These are phyloP conservation scores for Sprattus sprattus DNA, from an alignment of 2,113 vertebrate genomes.

Conservation along the genomic window DNA sequence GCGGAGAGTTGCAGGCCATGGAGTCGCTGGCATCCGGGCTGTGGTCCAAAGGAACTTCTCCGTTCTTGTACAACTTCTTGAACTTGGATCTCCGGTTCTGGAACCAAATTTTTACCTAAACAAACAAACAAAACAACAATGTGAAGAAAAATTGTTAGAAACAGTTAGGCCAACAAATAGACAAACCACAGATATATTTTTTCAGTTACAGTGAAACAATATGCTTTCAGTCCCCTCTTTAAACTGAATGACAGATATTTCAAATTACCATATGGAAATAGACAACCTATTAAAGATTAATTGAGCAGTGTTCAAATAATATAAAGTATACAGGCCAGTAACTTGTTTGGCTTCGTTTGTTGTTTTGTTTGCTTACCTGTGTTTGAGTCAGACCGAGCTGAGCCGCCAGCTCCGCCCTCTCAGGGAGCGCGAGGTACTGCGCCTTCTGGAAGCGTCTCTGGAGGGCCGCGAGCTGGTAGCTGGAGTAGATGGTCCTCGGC, in stretches of 20 bases:
- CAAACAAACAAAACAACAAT: too few species aligned
- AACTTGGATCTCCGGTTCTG: conserved; percentile 98
- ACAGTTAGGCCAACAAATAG: not conserved
- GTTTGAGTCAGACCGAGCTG: conserved; percentile 97
- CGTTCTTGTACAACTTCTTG: conserved; percentile 98
- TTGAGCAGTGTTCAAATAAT: not conserved
- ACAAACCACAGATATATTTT: not conserved
- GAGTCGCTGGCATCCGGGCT: conserved; percentile 97
- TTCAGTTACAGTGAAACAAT: not conserved
- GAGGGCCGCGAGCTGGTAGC: conserved; percentile 94
- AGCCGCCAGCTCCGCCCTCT: conserved; percentile 92
- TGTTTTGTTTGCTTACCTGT: conserved; percentile 73
- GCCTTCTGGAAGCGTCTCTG: conserved; percentile 97
- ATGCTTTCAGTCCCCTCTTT: not conserved
- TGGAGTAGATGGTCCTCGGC: conserved; percentile 97
- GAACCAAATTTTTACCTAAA: conserved; percentile 98
- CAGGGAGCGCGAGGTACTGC: conserved; percentile 93
- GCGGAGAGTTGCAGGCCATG: conserved; percentile 96
- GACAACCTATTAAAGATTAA: not conserved
- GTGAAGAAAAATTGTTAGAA: not conserved
- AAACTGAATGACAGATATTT: not conserved
- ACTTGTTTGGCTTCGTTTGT: not conserved
- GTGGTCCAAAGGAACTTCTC: conserved; percentile 92
- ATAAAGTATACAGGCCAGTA: not conserved
- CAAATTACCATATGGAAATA: not conserved